A percentile compares a stretch with the other conserved stretches of the same genome.
Evolutionary conservation across 2,888 invertebrate species (phyloP).

Genomic region (Oxycera nigricornis): DNA sequence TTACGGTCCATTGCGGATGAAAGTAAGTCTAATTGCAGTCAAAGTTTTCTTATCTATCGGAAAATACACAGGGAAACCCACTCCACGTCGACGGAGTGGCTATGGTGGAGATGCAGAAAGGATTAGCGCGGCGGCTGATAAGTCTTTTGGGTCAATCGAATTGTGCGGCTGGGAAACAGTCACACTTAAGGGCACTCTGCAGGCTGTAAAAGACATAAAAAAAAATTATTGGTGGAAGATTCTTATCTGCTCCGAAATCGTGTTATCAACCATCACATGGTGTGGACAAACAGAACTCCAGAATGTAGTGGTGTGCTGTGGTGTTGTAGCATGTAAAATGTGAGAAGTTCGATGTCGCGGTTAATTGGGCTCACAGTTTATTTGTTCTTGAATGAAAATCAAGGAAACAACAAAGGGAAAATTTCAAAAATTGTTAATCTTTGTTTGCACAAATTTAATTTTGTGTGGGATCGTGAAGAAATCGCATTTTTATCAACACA

Average conservation of each 20-base stretch:
- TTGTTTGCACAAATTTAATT: neutral
- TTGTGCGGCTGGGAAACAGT: neutral
- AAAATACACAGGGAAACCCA: conserved; percentile 1
- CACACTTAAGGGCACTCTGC: neutral
- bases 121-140: neutral
- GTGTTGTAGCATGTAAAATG: neutral
- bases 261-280: conserved; percentile 2
- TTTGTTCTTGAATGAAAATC: neutral
- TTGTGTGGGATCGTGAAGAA: neutral
- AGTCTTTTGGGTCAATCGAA: neutral
- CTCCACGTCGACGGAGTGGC: neutral
- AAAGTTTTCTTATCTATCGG: conserved; percentile 31
- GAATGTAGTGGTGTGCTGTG: neutral
- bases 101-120: conserved; percentile 1
- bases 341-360: conserved; percentile 1
- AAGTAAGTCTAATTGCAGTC: conserved; percentile 23
- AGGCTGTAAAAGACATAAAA: neutral
- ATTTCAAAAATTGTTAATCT: neutral
- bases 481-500: neutral
- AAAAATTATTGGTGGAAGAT: neutral
- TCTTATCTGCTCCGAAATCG: neutral
- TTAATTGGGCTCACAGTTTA: neutral
- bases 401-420: neutral
- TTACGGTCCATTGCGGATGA: conserved; percentile 28
- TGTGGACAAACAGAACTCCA: conserved; percentile 6